Percentiles rank a stretch among this genome's conserved stretches.
Conservation (phyloP, 2,888 invertebrate species). For the Drosophila crucigera region DNA sequence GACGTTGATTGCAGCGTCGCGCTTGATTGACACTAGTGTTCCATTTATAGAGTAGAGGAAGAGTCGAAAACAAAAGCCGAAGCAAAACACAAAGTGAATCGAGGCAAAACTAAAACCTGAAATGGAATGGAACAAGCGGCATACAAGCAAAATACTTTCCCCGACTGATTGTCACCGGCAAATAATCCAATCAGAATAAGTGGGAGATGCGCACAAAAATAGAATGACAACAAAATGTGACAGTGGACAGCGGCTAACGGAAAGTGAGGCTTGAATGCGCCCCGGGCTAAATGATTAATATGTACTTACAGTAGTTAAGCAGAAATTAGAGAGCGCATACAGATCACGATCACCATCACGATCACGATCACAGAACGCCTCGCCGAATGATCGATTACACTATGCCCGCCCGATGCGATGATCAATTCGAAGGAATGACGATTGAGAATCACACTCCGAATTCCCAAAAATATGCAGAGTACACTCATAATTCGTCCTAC, state of each 20-base stretch:
- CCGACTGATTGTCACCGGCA: conserved; percentile 50
- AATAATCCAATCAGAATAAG: conserved; percentile 60
- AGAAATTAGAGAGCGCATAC: conserved; percentile 32
- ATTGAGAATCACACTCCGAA: neutral
- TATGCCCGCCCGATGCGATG: neutral
- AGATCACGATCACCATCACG: conserved; percentile 18
- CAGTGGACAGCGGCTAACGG: conserved; percentile 18
- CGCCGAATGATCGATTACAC: conserved; percentile 31
- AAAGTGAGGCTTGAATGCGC: conserved; percentile 54
- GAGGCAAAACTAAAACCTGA: conserved; percentile 15
- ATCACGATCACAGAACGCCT: neutral
- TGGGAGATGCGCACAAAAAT: conserved; percentile 53
- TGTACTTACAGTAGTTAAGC: conserved; percentile 4
- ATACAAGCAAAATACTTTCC: conserved; percentile 49
- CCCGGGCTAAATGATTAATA: conserved; percentile 42
- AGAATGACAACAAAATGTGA: conserved; percentile 54
- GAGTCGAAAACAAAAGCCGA: conserved; percentile 43
- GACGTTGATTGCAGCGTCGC: conserved; percentile 41
- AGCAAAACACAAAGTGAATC: conserved; percentile 9
- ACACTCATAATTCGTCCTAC: too few species aligned
- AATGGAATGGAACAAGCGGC: conserved; percentile 18
- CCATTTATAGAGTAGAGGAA: conserved; percentile 23
- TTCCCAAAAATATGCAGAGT: neutral
- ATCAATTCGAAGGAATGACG: conserved; percentile 5
- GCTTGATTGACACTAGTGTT: conserved; percentile 54